Percentiles rank a stretch among this genome's conserved stretches.
Evolutionary conservation across 2,888 invertebrate genomes (phyloP).

Genomic region (Metellina segmentata): DNA sequence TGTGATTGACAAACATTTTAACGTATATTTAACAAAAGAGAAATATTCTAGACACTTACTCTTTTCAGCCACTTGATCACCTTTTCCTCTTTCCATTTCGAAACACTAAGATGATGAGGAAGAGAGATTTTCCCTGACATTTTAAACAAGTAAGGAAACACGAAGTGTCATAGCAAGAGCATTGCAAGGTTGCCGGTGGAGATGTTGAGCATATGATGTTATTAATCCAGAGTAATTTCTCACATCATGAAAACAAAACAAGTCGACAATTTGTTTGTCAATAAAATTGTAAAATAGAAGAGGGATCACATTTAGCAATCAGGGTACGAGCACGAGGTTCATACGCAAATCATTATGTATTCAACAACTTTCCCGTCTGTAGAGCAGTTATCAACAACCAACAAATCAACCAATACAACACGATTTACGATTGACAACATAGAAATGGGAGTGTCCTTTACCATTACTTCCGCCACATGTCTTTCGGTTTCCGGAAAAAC

Average conservation of each 20-base stretch:
- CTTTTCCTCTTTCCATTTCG: constrained; percentile 64
- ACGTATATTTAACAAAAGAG: no score
- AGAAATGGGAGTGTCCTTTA: constrained; percentile 67
- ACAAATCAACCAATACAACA: neutral
- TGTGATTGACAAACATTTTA: no score
- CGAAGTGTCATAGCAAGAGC: neutral
- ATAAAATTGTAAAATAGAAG: neutral
- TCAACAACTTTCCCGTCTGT: neutral
- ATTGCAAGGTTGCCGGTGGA: neutral
- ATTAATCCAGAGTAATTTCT: no score
- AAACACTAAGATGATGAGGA: constrained; percentile 49
- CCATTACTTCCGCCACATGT: constrained; percentile 71
- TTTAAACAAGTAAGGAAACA: neutral
- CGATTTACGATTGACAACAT: constrained; percentile 61
- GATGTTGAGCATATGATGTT: neutral
- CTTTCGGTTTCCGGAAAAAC: constrained; percentile 63
- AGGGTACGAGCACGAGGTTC: neutral
- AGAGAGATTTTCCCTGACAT: constrained; percentile 64
- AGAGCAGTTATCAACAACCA: constrained; percentile 6
- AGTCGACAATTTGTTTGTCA: neutral
- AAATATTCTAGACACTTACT: constrained; percentile 21
- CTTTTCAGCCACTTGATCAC: constrained; percentile 68
- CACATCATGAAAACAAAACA: neutral
- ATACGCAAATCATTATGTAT: neutral
- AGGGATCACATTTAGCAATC: neutral